phyloP scores from a whole-genome alignment of 2,797 vertebrate genomes.

The Hipposideros larvatus region DNA sequence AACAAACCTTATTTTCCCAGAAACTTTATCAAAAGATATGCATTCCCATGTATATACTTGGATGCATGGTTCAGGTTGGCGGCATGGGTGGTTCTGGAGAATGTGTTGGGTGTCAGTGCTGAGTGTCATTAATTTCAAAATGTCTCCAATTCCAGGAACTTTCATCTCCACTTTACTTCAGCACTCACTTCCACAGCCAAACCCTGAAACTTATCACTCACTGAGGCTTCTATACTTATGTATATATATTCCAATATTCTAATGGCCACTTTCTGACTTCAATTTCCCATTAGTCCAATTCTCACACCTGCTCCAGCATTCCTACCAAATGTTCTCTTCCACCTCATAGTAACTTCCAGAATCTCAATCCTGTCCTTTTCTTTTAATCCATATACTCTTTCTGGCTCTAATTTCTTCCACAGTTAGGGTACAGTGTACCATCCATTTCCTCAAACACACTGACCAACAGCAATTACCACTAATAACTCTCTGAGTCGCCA shows the following conservation, averaged over 20 bases:
- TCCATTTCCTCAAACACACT: not conserved
- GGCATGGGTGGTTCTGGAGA: not conserved
- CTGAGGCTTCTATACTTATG: not conserved
- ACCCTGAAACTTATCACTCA: not conserved
- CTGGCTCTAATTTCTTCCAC: slow-evolving; percentile 27
- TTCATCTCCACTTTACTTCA: not conserved
- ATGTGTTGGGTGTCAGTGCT: not conserved
- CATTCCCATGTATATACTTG: not conserved
- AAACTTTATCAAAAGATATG: slow-evolving; percentile 11
- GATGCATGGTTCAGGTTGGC: not conserved
- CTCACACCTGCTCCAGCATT: not conserved
- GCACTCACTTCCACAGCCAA: not conserved
- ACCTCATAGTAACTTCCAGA: not conserved
- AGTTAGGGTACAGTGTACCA: not conserved
- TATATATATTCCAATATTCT: not conserved
- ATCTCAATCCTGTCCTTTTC: not conserved
- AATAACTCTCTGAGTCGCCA: not conserved
- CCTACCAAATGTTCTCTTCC: not conserved
- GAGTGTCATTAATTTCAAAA: not conserved
- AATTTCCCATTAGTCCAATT: not conserved
- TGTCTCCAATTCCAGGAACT: not conserved
- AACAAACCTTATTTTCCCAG: slow-evolving; percentile 9
- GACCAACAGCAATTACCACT: not conserved
- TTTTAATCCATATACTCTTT: not conserved
- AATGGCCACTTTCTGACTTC: not conserved